A percentile compares a stretch with the other conserved stretches of the same genome.
Evolutionary conservation across 2,113 vertebrate species (phyloP).

Genomic region (Neotoma lepida): DNA sequence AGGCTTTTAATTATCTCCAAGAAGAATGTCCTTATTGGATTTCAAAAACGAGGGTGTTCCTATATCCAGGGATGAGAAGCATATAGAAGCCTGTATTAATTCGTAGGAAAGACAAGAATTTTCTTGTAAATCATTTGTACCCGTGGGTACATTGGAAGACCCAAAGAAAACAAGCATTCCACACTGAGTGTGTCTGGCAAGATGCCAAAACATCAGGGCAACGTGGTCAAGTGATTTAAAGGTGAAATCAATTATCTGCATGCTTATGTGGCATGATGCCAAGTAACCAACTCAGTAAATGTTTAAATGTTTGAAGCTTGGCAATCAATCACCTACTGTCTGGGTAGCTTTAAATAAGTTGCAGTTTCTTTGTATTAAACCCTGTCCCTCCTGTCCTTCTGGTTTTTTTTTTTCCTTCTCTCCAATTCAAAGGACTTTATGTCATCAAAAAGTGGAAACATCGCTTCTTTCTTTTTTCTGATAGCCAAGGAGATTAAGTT

Average conservation of each 20-base stretch:
- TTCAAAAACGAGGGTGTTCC: not conserved
- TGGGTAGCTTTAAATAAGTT: not conserved
- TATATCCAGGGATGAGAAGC: not conserved
- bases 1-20: conserved; percentile 54
- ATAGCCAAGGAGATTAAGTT: not conserved
- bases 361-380: not conserved
- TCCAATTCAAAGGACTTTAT: not conserved
- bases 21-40: conserved; percentile 36
- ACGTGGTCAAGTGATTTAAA: conserved; percentile 28
- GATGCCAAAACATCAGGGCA: not conserved
- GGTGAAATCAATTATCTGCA: conserved; percentile 31
- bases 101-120: not conserved
- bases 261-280: not conserved
- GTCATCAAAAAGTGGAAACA: not conserved
- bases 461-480: not conserved
- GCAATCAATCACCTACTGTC: not conserved
- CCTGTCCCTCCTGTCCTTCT: not conserved
- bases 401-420: not conserved
- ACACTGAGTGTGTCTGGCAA: not conserved
- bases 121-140: not conserved
- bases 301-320: conserved; percentile 17
- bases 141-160: not conserved
- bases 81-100: not conserved
- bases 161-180: not conserved
- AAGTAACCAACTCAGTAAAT: conserved; percentile 17